Evolutionary conservation across 2,797 vertebrate genomes (phyloP), one percentile per base, ranked within the genome.

Genomic region (Spea hammondii): DNA sequence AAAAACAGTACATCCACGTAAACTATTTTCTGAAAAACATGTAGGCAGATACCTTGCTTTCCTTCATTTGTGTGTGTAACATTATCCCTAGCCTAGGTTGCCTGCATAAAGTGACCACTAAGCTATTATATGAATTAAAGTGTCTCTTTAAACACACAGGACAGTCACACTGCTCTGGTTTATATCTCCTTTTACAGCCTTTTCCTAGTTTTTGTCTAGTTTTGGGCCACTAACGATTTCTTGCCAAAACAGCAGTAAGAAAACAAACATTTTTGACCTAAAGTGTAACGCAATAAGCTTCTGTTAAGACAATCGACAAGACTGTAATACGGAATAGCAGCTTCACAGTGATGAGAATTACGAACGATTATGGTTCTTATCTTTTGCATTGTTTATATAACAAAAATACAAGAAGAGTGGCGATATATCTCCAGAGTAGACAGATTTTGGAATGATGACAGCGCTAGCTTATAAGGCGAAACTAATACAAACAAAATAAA

Each of bases 401-500:
- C 47, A 8, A 13, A 49, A 49, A 13, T 11, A 49, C 46, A n/a
- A 49, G 64, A 62, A 32, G n/a, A 62, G 32, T 32, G 32, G 32
- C 32, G 3, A 32, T 32, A 17, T 17, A 62, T 62, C 32, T 62
- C 59, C 14, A 32, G 59, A 62, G 59, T 62, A 51, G 49, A 45
- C 59, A 74, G 72, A 14, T 1, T 65, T 32, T 11, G 65, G 10
- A 72, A 57, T 14, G 59, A 50, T 71, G 62, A 57, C 32, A 12
- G 45, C 57, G 5, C 7, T 49, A 53, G 17, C 9, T 53, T 65
- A 45, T 13, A 54, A 8, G 48, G 44, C 47, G 12, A 50, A 62
- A 68, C 47, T 74, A 69, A 74, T 32, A 47, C 10, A 70, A 10
- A 71, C 65, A 53, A 46, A 60, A 60, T n/a, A 51, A 71, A 68